Percentiles rank a stretch among this genome's conserved stretches.
phyloP scores from a whole-genome alignment of 2,113 vertebrate species.

The Pterophyllum scalare region DNA sequence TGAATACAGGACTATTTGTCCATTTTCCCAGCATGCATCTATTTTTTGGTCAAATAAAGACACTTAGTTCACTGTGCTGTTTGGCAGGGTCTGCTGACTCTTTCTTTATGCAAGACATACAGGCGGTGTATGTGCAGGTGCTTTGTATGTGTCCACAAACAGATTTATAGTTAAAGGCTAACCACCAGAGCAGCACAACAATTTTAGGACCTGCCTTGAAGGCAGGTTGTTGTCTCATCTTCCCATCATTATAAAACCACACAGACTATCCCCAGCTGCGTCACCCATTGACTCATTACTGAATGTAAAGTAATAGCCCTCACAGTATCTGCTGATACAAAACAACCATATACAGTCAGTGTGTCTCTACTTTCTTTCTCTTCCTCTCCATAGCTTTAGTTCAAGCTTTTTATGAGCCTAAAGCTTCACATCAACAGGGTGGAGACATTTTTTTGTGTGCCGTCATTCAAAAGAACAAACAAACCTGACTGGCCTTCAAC shows the following conservation, averaged over 20 bases:
- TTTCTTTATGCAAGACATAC: not conserved
- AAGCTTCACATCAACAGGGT: slow-evolving; percentile 7
- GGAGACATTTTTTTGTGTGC: not conserved
- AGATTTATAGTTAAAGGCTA: not conserved
- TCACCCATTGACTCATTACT: slow-evolving; percentile 46
- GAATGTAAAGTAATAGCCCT: not conserved
- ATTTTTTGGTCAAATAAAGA: not conserved
- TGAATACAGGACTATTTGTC: no score
- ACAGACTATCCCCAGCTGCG: not conserved
- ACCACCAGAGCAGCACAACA: slow-evolving; percentile 22
- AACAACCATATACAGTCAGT: not conserved
- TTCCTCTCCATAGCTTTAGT: not conserved
- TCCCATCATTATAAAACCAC: slow-evolving; percentile 40
- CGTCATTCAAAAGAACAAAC: not conserved
- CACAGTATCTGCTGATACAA: slow-evolving; percentile 2
- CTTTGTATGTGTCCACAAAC: not conserved
- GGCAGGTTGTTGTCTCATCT: slow-evolving; percentile 8
- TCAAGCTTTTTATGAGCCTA: not conserved
- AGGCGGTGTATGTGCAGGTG: not conserved
- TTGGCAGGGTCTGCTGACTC: not conserved
- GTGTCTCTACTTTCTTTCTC: not conserved
- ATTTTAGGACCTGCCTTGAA: not conserved
- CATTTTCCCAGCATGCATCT: not conserved
- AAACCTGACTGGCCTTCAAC: not conserved
- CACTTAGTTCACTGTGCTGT: not conserved